Evolutionary conservation across 1,140 invertebrate species (phyloP), one percentile per base, ranked within the genome.

Genomic region (Panagrolaimus sp.): DNA sequence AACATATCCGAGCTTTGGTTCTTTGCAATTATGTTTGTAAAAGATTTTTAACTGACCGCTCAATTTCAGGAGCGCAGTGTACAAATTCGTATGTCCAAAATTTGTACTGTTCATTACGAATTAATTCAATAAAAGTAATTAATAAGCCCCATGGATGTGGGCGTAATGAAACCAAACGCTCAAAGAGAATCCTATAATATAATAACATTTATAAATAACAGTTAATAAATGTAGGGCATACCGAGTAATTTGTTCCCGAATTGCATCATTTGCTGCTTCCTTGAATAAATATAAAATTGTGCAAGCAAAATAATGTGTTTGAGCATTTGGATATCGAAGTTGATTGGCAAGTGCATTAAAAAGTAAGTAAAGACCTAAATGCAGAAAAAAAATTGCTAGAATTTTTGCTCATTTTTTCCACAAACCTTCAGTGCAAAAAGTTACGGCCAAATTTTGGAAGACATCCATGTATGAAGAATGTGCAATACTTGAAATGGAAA

Each of bases 61-160:
- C 72, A 38, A 38, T 38, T 4, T 38, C 31, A 4, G 31, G 7
- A 38, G 7, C 2, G 31, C 31, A 7, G 7, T 38, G 31, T 4
- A 98, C 95, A 87, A 99, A 99, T 74, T 98, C 94, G 82, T 98
- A 94, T 64, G 90, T 89, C 95, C 95, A 98, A 85, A 99, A 98
- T 84, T 96, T 95, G 86, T 96, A 99, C 14, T 89, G 89, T 11
- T 91, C 92, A 86, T 98, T 98, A 69, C 96, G 97, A 76, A 99
- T 97, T n/a, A 99, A 87, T 85, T 99, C 96, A 77, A 98, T 98
- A 84, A 98, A 98, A 0, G 96, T 98, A 61, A 98, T 94, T 7
- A 98, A 87, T 11, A 99, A 85, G 27, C 96, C 96, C 96, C 96
- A 99, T 1, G 96, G 96, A 86, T 98, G 96, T 8, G 96, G 96